A percentile compares a stretch with the other conserved stretches of the same genome.
These are phyloP conservation scores for Leptoclinus maculatus DNA, from an alignment of 2,797 vertebrate genomes.

Conservation along the genomic window DNA sequence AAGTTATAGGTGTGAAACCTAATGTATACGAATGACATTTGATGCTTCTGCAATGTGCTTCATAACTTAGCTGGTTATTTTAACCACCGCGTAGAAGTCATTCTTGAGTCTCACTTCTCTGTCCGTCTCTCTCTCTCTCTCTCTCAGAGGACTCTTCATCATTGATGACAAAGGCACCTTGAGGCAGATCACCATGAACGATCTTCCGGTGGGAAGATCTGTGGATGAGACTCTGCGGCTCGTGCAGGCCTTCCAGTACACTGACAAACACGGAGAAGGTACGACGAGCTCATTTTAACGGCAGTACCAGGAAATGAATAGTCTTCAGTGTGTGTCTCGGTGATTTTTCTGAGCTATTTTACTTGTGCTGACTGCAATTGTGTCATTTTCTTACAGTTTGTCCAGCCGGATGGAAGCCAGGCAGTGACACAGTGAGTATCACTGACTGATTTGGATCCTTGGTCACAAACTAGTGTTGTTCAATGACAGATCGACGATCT, in stretches of 20 bases:
- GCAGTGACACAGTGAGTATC: slow-evolving; percentile 95
- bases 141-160: slow-evolving; percentile 94
- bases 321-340: not conserved
- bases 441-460: not conserved
- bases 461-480: not conserved
- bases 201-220: slow-evolving; percentile 96
- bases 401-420: slow-evolving; percentile 98
- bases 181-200: slow-evolving; percentile 98
- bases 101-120: not conserved
- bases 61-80: not conserved
- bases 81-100: not conserved
- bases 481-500: not conserved
- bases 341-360: slow-evolving; percentile 2
- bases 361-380: slow-evolving; percentile 6
- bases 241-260: slow-evolving; percentile 99
- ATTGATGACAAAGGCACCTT: slow-evolving; percentile 95
- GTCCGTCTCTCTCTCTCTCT: slow-evolving; percentile 36
- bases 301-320: not conserved
- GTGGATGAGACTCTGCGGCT: slow-evolving; percentile 97
- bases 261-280: slow-evolving; percentile 99
- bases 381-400: slow-evolving; percentile 85
- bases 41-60: not conserved
- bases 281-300: not conserved
- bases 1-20: not conserved
- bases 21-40: not conserved